Conservation (phyloP, 2,888 invertebrate genomes). For the Pantelozetes paolii region DNA sequence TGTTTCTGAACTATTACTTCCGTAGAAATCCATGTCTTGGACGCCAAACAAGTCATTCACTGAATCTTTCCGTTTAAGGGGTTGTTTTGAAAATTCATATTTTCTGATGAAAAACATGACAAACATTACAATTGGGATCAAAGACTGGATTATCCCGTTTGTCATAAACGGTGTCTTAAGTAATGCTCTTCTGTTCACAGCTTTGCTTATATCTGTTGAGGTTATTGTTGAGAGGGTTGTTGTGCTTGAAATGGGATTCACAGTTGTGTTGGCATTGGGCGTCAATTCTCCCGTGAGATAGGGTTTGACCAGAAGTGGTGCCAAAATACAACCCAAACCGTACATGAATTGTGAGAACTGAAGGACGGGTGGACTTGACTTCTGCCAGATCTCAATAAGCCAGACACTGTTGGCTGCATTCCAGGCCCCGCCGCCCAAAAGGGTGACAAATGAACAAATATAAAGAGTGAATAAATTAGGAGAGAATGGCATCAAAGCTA, state of each 20-base stretch:
- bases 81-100: neutral
- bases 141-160: neutral
- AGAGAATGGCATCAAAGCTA: constrained; percentile 17
- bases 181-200: neutral
- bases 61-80: neutral
- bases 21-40: neutral
- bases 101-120: constrained; percentile 25
- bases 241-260: neutral
- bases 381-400: constrained; percentile 41
- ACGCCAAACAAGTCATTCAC: neutral
- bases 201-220: neutral
- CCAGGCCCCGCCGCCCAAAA: constrained; percentile 31
- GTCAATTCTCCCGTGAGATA: constrained; percentile 32
- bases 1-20: neutral
- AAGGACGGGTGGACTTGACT: constrained; percentile 26
- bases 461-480: neutral
- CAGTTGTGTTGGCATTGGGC: neutral
- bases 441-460: neutral
- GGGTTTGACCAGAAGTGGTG: constrained; percentile 39
- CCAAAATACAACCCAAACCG: constrained; percentile 38
- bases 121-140: constrained; percentile 1
- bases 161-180: neutral
- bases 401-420: constrained; percentile 33
- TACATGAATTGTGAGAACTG: constrained; percentile 42
- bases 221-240: neutral